Evolutionary conservation across 1,140 invertebrate species (phyloP), one percentile per base, ranked within the genome.

Genomic region (Triops longicaudatus): DNA sequence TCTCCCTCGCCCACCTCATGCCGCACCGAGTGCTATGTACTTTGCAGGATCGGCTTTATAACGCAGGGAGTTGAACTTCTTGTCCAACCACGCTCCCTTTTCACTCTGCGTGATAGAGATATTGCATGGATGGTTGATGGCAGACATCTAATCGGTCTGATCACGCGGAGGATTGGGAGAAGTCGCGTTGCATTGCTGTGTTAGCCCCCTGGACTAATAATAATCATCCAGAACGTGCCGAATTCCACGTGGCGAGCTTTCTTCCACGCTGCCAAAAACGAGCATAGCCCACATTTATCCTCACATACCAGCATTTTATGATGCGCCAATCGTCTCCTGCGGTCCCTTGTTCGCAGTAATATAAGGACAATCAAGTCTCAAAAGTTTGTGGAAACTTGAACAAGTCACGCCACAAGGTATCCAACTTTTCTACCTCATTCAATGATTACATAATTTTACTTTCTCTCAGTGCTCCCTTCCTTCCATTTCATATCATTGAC

Each of bases 41-140:
- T 63, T n/a, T 22, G 14, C 6, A 63, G 22, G 50, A 22, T 63
- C 50, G 50, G 17, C 50, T 17, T 63, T 63, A 63, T 17, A 63
- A 17, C 10, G 22, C 10, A 9, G 50, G 50, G n/a, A 5, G n/a
- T 17, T 17, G 50, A 22, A 22, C 50, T 22, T 63, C 50, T 63
- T 10, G 50, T 17, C 50, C 17, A 14, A 22, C 50, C 17, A n/a
- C 17, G 6, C 17, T 14, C 50, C 22, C 17, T 7, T 63, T 63
- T 63, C 17, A 9, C 50, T 14, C 22, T 22, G 10, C 22, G 17
- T 63, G 14, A 63, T 63, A 63, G 50, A 63, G 50, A 63, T 63
- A 63, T 63, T 63, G 50, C 50, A 63, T 63, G 50, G 50, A 63
- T 63, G 50, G 50, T 63, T 63, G 50, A 63, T 22, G 50, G 50